phyloP scores from a whole-genome alignment of 2,113 vertebrate species.

The Felis chaus region DNA sequence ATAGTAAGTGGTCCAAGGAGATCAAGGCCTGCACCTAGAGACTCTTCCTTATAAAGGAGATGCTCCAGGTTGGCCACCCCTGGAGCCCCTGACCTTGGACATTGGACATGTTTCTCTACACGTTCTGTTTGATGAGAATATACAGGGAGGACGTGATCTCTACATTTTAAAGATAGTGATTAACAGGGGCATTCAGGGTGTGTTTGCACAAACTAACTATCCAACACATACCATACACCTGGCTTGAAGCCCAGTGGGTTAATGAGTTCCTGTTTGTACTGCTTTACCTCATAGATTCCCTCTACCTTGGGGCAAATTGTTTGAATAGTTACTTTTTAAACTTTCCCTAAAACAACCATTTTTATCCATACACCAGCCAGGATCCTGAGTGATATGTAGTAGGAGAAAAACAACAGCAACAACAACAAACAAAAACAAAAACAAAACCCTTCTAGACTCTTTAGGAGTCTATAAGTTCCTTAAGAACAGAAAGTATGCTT shows the following conservation, averaged over 20 bases:
- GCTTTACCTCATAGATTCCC: accelerated
- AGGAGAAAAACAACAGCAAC: background rate
- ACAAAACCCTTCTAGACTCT: background rate
- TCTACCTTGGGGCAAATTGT: background rate
- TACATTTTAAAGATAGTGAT: background rate
- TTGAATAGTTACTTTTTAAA: background rate
- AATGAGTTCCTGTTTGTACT: background rate
- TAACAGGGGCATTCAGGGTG: background rate
- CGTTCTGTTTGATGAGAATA: background rate
- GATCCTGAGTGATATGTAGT: background rate
- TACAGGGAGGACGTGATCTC: background rate
- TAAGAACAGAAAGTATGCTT: background rate
- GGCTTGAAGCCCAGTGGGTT: background rate
- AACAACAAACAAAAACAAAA: background rate
- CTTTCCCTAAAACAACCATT: background rate
- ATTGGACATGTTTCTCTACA: background rate
- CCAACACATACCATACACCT: background rate
- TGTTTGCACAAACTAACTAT: background rate
- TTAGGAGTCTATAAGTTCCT: background rate
- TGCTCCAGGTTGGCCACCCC: background rate
- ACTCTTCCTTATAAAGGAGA: background rate
- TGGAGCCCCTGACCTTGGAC: background rate
- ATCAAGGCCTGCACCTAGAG: background rate
- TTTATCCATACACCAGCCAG: background rate
- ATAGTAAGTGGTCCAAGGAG: background rate